Evolutionary conservation across 2,888 invertebrate species (phyloP), one percentile per base, ranked within the genome.

Genomic region (Dynastes tityus): DNA sequence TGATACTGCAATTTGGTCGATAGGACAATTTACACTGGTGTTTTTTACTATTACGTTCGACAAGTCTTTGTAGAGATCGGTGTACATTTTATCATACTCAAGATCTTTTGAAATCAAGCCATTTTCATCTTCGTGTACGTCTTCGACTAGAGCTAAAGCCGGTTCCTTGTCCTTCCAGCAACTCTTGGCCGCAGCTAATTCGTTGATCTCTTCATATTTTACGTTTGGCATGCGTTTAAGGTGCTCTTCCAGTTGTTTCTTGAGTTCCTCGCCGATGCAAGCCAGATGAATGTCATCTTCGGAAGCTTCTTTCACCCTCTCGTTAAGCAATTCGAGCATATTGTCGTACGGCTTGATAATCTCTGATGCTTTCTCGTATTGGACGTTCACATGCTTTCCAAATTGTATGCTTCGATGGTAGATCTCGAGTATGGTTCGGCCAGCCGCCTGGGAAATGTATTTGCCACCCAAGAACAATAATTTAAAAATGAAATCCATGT

Each of bases 401-500:
- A 81, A 63, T 55, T 79, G 77, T 13, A 78, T 63, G 64, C 80
- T 78, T 65, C 78, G 76, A 51, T 76, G 70, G 51, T 80, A 78
- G 63, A 81, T 78, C 58, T 79, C 80, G 16, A 80, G 71, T 40
- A 82, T 79, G 29, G 82, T 80, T 16, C 80, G 80, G 16, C 81
- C 80, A 3, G 81, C 81, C 27, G 81, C 76, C 55, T 79, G 76
- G 32, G 82, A 78, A 22, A 82, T 77, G 45, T 81, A 82, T 76
- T 81, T 82, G 75, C 82, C 81, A 55, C 81, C 79, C 61, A 82
- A 61, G 51, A 81, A 81, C 73, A 82, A 77, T 75, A 81, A 81
- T 78, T 81, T 81, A 76, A 82, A 71, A 22, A 82, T 79, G 70
- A 80, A 76, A 81, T 81, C 81, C 82, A 82, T 82, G 73, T 45